Evolutionary conservation across 2,797 vertebrate genomes (phyloP), one percentile per base, ranked within the genome.

Genomic region (Bradypus variegatus): DNA sequence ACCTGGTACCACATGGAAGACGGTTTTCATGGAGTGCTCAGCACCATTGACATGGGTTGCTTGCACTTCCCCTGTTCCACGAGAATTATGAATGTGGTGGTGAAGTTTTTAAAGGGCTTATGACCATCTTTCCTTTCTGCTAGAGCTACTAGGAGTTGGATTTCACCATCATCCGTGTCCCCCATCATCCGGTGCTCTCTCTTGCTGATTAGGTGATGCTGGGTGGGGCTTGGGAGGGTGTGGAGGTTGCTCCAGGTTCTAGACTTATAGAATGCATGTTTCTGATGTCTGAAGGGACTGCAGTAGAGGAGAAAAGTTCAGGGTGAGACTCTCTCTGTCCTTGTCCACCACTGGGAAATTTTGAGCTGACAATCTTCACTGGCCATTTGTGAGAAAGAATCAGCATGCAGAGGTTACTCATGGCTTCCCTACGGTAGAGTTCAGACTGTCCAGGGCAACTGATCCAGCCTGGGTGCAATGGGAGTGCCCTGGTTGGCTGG

Each of bases 1-100:
- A 98, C 97, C 15, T 98, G 98, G 98, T 94, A 97, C 84, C 98
- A 99, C 25, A 67, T 98, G 89, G 83, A 96, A 36, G 97, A 98
- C 14, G 98, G 98, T 72, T 98, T 98, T 93, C 98, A 98, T 3
- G 98, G 98, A 15, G 96, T 97, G 36, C 0, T 98, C 13, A 97
- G 67, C 92, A 97, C 98, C 36, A 88, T 97, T 0, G 25, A 94
- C 64, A 87, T 78, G 1, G 62, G 83, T 0, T 95, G 62, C 5
- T 83, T 97, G 8, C 67, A 91, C 55, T 98, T 98, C 94, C 94
- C 91, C 23, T 97, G 97, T 31, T 97, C 97, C 72, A 65, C 1
- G 6, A 95, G 58, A 83, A 97, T 97, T 41, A 19, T 98, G 79
- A 81, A 98, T 69, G 79, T 94, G 1, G 80, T 97, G 31, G 91